Conservation (phyloP, 2,113 vertebrate genomes). For the Clarias macrocephalus region DNA sequence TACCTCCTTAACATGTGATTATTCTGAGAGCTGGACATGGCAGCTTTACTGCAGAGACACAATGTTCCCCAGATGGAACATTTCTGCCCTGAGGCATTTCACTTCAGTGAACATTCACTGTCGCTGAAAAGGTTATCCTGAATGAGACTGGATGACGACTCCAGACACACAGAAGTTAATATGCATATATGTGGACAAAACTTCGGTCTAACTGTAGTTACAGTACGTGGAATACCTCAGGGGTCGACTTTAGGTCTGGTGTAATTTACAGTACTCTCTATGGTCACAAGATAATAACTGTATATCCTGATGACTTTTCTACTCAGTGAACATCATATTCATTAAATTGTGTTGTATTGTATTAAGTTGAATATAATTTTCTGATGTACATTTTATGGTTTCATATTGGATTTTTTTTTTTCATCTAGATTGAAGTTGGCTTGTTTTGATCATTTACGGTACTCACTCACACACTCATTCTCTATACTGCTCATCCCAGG, state of each 20-base stretch:
- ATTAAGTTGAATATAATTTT: not conserved
- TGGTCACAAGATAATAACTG: not conserved
- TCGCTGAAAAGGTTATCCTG: not conserved
- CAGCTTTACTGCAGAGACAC: not conserved
- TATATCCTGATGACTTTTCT: not conserved
- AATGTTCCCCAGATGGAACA: conserved; percentile 4
- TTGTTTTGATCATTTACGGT: not conserved
- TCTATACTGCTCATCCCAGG: too few species aligned
- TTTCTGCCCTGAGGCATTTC: not conserved
- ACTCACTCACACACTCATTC: too few species aligned
- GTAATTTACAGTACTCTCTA: not conserved
- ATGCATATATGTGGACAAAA: not conserved
- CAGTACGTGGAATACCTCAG: not conserved
- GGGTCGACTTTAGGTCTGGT: not conserved
- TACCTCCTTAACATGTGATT: not conserved
- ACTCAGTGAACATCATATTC: not conserved
- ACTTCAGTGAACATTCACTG: not conserved
- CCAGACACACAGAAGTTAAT: not conserved
- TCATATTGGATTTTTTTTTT: not conserved
- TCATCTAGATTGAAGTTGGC: not conserved
- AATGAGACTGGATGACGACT: not conserved
- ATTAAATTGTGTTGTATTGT: not conserved
- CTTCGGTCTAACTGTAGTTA: not conserved
- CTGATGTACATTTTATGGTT: not conserved
- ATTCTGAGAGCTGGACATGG: not conserved